A percentile compares a stretch with the other conserved stretches of the same genome.
Conservation (phyloP, 2,888 invertebrate genomes). For the Bursaphelenchus okinawaensis region DNA sequence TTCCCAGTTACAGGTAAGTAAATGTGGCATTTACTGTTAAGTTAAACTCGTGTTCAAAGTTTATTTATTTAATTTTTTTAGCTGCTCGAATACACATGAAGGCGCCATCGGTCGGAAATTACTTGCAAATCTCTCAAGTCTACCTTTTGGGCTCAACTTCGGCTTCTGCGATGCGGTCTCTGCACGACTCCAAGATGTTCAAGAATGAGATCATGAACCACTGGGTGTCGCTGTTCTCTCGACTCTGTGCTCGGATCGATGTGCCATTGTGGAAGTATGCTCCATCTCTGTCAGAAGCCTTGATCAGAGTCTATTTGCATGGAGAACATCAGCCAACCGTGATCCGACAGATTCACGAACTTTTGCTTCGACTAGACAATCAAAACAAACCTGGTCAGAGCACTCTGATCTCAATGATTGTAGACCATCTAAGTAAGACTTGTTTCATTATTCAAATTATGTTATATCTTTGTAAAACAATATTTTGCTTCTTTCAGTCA, state of each 20-base stretch:
- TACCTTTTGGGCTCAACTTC: constrained; percentile 7
- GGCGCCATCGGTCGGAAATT: not conserved
- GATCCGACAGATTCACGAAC: constrained; percentile 4
- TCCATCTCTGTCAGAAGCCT: constrained; percentile 18
- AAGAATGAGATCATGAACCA: constrained; percentile 12
- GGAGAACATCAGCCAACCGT: not conserved
- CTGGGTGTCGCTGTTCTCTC: constrained; percentile 22
- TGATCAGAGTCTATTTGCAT: constrained; percentile 11
- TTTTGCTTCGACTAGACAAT: constrained; percentile 19
- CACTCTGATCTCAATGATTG: constrained; percentile 18
- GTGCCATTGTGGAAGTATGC: constrained; percentile 22
- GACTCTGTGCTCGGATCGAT: constrained; percentile 13
- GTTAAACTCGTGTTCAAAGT: no score
- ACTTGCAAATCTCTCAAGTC: constrained; percentile 1
- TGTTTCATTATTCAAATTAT: not conserved
- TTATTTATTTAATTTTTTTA: no score
- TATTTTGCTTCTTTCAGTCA: constrained; percentile 15
- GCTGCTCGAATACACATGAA: not conserved
- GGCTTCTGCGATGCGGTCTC: not conserved
- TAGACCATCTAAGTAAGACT: constrained; percentile 20
- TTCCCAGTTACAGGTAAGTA: constrained; percentile 53
- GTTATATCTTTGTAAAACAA: no score
- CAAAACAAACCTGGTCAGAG: constrained; percentile 17
- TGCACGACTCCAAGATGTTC: constrained; percentile 4
- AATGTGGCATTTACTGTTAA: no score